Conservation (phyloP, 2,113 vertebrate species). For the Istiophorus platypterus region DNA sequence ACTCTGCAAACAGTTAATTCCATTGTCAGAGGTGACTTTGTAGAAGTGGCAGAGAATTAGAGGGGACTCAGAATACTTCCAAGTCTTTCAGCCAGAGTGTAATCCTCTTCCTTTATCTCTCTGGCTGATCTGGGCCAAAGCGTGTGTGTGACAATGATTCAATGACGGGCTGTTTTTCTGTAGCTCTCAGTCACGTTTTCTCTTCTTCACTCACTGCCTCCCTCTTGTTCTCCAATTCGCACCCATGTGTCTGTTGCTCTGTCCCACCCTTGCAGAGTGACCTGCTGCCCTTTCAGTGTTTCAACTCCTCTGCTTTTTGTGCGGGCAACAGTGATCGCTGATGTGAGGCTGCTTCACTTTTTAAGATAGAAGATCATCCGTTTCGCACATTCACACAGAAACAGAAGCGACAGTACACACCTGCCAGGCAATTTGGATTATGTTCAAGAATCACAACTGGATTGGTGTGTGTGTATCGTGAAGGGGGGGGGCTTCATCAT, state of each 20-base stretch:
- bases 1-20: slow-evolving; percentile 40
- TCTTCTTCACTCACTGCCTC: slow-evolving; percentile 31
- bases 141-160: slow-evolving; percentile 70
- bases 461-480: slow-evolving; percentile 49
- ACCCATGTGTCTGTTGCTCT: slow-evolving; percentile 40
- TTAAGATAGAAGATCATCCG: slow-evolving; percentile 33
- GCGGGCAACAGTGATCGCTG: slow-evolving; percentile 14
- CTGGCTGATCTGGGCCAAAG: slow-evolving; percentile 76
- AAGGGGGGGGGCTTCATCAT: slow-evolving; percentile 50
- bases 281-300: slow-evolving; percentile 15
- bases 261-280: slow-evolving; percentile 18
- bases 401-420: slow-evolving; percentile 28
- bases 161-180: slow-evolving; percentile 63
- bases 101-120: slow-evolving; percentile 80
- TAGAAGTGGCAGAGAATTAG: slow-evolving; percentile 71
- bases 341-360: slow-evolving; percentile 32
- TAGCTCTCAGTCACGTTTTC: slow-evolving; percentile 58
- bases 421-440: slow-evolving; percentile 69
- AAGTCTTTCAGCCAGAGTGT: slow-evolving; percentile 67
- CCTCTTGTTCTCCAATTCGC: slow-evolving; percentile 45
- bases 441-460: slow-evolving; percentile 80
- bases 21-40: slow-evolving; percentile 74
- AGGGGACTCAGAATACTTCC: slow-evolving; percentile 62
- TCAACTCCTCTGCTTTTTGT: slow-evolving; percentile 40
- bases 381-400: slow-evolving; percentile 23